These are phyloP conservation scores for Bubo scandiacus DNA, from an alignment of 2,113 vertebrate species.

Conservation along the genomic window DNA sequence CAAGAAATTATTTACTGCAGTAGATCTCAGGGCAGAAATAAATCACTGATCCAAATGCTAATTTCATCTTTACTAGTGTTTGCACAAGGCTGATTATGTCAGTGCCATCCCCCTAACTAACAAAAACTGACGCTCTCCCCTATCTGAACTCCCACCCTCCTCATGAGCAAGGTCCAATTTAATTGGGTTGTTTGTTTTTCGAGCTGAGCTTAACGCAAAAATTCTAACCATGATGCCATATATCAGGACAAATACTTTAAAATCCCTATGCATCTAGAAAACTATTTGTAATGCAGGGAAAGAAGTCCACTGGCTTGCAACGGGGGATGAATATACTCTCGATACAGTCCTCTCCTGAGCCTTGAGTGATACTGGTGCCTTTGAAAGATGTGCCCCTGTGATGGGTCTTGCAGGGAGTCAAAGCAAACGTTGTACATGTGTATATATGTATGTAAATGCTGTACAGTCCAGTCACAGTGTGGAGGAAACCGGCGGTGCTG, in stretches of 20 bases:
- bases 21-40: neutral
- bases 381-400: neutral
- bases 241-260: neutral
- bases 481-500: neutral
- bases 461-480: neutral
- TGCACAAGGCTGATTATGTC: neutral
- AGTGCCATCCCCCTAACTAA: neutral
- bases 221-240: neutral
- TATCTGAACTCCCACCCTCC: neutral
- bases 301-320: neutral
- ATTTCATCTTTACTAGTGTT: neutral
- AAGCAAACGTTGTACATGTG: neutral
- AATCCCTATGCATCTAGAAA: fast-evolving
- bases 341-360: neutral
- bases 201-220: neutral
- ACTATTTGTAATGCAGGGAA: neutral
- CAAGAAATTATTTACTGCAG: neutral
- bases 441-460: neutral
- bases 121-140: neutral
- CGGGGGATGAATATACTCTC: fast-evolving
- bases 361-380: neutral
- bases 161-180: neutral
- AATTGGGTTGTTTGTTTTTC: neutral
- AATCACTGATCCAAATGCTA: neutral
- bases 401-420: neutral